These are phyloP conservation scores for Mesorhabditis sp. DNA, from an alignment of 2,888 invertebrate genomes.

Conservation along the genomic window DNA sequence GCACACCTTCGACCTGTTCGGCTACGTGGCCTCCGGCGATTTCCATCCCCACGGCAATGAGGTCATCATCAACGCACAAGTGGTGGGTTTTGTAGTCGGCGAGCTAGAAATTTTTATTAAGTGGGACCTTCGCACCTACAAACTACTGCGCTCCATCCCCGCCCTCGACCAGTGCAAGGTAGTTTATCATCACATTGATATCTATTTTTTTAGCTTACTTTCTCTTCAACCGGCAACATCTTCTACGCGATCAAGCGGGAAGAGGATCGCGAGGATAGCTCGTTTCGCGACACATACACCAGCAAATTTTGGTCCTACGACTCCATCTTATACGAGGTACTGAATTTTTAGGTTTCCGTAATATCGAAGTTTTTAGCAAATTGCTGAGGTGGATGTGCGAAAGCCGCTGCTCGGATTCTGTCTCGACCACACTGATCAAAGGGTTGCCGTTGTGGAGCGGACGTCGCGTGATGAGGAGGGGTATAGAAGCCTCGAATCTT, in stretches of 20 bases:
- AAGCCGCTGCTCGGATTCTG: conserved; percentile 81
- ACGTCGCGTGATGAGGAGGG: conserved; percentile 8
- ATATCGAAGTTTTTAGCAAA: conserved; percentile 53
- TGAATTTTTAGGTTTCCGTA: background rate
- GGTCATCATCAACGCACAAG: conserved; percentile 93
- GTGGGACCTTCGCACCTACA: conserved; percentile 93
- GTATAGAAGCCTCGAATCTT: conserved; percentile 13
- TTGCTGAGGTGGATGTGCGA: conserved; percentile 88
- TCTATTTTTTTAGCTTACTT: conserved; percentile 35
- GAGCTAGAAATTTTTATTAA: conserved; percentile 59
- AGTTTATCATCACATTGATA: conserved; percentile 79
- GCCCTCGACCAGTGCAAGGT: conserved; percentile 85
- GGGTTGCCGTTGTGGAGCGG: conserved; percentile 80
- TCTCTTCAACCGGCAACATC: conserved; percentile 19
- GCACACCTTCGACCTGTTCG: conserved; percentile 95
- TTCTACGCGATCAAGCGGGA: conserved; percentile 20
- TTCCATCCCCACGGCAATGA: conserved; percentile 52
- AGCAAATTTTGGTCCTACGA: conserved; percentile 80
- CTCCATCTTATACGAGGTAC: conserved; percentile 75
- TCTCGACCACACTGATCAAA: conserved; percentile 78
- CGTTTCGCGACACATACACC: conserved; percentile 11
- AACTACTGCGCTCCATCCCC: conserved; percentile 86
- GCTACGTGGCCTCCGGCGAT: conserved; percentile 60
- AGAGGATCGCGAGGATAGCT: conserved; percentile 8
- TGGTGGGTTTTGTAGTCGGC: conserved; percentile 58